Base-by-base conservation (phyloP, 2,797 vertebrate genomes). In the Otolemur crassicaudatus region DNA sequence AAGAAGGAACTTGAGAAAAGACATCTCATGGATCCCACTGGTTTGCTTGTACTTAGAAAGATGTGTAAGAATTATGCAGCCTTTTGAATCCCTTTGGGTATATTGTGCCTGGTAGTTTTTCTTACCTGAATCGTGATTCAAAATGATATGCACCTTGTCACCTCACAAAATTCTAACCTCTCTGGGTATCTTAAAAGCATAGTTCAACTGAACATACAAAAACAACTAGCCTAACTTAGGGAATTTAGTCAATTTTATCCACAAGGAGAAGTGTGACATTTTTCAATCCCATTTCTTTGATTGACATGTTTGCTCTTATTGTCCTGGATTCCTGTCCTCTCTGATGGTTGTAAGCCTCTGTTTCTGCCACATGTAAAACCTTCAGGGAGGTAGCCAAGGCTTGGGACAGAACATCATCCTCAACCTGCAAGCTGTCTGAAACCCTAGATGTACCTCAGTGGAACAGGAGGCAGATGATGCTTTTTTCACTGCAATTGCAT, bases 221-320 rank as follows among this genome's bases (percentile, higher is more conserved):
- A 91, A 82, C 25, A 69, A 70, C 10, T 37, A 58, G 19, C 31
- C 31, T n/a, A 9, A 37, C 19, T 73, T 16, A 88, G 40, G 73
- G 23, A 8, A 61, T 75, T 53, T 53, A 31, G n/a, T 84, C 23
- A 17, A 49, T 43, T 81, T 75, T 43, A 43, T 12, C 60, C 9
- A 7, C 10, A 31, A 22, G 31, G 17, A 90, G 37, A 49, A 49
- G 8, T 43, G 43, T 34, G 69, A 87, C 65, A 46, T 56, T 76
- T 83, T 97, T 92, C 77, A 92, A 34, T 96, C 27, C 37, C 83
- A 81, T 43, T 69, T 46, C 89, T 49, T 81, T 27, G 2, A 1
- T 31, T n/a, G 20, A 49, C 87, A 77, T 22, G 8, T 8, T 83
- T 20, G 61, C 77, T 67, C 17, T 60, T 31, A 1, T 49, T 27